Evolutionary conservation across 2,113 vertebrate species (phyloP).

Genomic region (Serilophus lunatus): DNA sequence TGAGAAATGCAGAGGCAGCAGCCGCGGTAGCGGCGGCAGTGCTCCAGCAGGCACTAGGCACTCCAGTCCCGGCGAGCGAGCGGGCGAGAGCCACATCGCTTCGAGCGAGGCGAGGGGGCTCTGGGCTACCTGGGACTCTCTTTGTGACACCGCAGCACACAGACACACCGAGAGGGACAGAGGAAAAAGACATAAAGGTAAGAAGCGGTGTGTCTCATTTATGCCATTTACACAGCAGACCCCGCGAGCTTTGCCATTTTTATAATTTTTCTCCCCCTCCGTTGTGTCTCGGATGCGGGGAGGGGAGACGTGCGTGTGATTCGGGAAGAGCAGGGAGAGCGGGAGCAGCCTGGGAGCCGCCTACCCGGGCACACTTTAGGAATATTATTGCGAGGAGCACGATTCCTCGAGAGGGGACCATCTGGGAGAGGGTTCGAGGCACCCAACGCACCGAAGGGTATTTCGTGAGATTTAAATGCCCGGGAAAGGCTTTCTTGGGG

Average conservation of each 20-base stretch:
- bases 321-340: background rate
- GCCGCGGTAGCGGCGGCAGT: constrained; percentile 70
- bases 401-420: constrained; percentile 24
- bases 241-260: background rate
- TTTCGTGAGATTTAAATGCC: background rate
- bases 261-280: fast-evolving
- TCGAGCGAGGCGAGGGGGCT: constrained; percentile 28
- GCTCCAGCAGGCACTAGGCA: constrained; percentile 76
- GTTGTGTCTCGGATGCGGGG: background rate
- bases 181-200: constrained; percentile 54
- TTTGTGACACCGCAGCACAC: constrained; percentile 36
- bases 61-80: constrained; percentile 67
- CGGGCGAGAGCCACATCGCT: constrained; percentile 44
- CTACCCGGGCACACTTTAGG: background rate
- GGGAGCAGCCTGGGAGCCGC: background rate
- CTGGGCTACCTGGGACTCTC: constrained; percentile 52
- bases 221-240: background rate
- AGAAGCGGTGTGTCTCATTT: constrained; percentile 21
- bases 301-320: background rate
- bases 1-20: constrained; percentile 79
- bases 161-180: constrained; percentile 11
- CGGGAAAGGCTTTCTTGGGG: background rate
- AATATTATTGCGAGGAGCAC: background rate
- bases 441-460: background rate
- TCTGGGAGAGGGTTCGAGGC: background rate